Evolutionary conservation across 2,113 vertebrate genomes (phyloP), one percentile per base, ranked within the genome.

Genomic region (Chrysemys picta): DNA sequence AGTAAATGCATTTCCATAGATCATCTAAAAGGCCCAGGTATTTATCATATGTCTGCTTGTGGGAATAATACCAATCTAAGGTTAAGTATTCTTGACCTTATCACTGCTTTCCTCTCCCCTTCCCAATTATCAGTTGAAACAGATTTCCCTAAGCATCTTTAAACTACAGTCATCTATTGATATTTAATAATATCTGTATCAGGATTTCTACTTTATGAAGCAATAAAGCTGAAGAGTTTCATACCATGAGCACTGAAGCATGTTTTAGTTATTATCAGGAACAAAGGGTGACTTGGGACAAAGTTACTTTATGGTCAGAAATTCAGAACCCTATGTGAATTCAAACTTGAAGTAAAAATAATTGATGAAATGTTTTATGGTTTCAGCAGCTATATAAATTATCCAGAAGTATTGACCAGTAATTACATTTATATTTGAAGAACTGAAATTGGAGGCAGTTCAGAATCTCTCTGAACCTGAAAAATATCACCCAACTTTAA

Each of bases 401-500:
- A 94, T 75, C 65, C 53, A 81, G 82, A 95, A 38, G 3, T 57
- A 94, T n/a, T 93, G 94, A 86, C 57, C 42, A 89, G 79, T 91
- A 96, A 82, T 93, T 94, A 91, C 59, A 96, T 82, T 96, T 96
- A 91, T 54, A 91, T 84, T 85, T 97, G 92, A 92, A 91, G 21
- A 91, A 88, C 69, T 93, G 72, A 85, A 35, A 94, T 78, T 82
- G 72, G 62, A 65, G 83, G 88, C 8, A 59, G 69, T 78, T 95
- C 27, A 93, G 80, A 94, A 93, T 96, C 92, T 89, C 91, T 81
- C 82, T 90, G 89, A 95, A 95, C 76, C 4, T 95, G 80, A 94
- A 38, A 72, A 3, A 11, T 72, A 87, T 42, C 56, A 81, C 54
- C 45, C 85, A 93, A 10, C 49, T 54, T 89, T 93, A 88, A 82